Percentiles rank a stretch among this genome's conserved stretches.
Evolutionary conservation across 2,113 vertebrate genomes (phyloP).

Genomic region (Hippolais icterina): DNA sequence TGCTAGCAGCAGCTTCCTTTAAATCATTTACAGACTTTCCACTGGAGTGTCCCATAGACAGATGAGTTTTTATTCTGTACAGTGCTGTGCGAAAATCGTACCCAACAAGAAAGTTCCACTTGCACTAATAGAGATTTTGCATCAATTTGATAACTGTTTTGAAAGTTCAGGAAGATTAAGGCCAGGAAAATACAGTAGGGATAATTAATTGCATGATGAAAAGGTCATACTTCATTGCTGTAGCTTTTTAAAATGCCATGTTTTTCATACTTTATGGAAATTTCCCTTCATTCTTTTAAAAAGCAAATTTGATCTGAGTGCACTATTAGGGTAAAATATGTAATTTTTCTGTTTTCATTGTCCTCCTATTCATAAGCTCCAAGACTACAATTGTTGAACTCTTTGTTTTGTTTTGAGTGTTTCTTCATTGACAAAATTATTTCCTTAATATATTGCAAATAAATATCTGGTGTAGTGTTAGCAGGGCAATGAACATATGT

Average conservation of each 20-base stretch:
- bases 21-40: background rate
- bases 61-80: background rate
- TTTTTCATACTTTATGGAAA: background rate
- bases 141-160: background rate
- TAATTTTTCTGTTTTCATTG: background rate
- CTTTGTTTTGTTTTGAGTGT: background rate
- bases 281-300: background rate
- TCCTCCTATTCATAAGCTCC: background rate
- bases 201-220: background rate
- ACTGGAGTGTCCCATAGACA: background rate
- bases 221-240: background rate
- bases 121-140: background rate
- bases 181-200: background rate
- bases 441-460: background rate
- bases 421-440: background rate
- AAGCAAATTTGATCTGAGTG: background rate
- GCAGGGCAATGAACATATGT: background rate
- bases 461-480: background rate
- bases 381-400: background rate
- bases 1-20: background rate
- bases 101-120: background rate
- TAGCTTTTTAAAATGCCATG: background rate
- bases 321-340: background rate
- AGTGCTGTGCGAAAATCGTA: background rate
- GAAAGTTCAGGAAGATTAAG: background rate